phyloP scores from a whole-genome alignment of 1,140 invertebrate species.

The Drosophila mayri region DNA sequence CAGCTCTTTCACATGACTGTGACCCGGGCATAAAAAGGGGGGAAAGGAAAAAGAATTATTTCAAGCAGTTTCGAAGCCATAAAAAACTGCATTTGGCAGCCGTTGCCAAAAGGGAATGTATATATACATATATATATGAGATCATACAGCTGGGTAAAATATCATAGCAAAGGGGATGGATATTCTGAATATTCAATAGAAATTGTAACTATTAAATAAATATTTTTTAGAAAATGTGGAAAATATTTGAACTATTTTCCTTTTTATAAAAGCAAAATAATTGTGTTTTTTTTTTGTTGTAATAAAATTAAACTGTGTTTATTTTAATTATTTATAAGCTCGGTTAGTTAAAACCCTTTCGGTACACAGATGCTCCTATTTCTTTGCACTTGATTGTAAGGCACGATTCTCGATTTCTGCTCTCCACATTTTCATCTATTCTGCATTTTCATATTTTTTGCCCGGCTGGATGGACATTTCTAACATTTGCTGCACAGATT shows the following conservation, averaged over 20 bases:
- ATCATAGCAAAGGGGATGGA: background rate
- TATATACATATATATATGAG: slow-evolving; percentile 1
- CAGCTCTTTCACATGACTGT: slow-evolving; percentile 48
- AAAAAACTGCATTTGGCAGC: slow-evolving; percentile 82
- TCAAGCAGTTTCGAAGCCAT: slow-evolving; percentile 79
- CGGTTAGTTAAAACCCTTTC: background rate
- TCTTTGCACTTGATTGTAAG: background rate
- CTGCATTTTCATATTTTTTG: slow-evolving; percentile 30
- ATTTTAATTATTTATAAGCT: background rate
- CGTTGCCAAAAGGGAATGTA: slow-evolving; percentile 57
- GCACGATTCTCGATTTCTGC: slow-evolving; percentile 36
- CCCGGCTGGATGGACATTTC: slow-evolving; percentile 45
- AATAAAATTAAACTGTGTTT: background rate
- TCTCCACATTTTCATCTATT: slow-evolving; percentile 38
- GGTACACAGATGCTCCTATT: background rate
- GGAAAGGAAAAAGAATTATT: slow-evolving; percentile 70
- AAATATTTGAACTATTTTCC: background rate
- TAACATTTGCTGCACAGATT: slow-evolving; percentile 75
- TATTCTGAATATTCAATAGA: background rate
- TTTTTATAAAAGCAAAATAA: background rate
- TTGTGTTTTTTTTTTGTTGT: no score
- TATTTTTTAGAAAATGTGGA: background rate
- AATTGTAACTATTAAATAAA: background rate
- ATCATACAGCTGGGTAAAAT: background rate
- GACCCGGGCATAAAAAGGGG: slow-evolving; percentile 61